Base-by-base conservation (phyloP, 2,888 invertebrate genomes). In the Junonia oenone region DNA sequence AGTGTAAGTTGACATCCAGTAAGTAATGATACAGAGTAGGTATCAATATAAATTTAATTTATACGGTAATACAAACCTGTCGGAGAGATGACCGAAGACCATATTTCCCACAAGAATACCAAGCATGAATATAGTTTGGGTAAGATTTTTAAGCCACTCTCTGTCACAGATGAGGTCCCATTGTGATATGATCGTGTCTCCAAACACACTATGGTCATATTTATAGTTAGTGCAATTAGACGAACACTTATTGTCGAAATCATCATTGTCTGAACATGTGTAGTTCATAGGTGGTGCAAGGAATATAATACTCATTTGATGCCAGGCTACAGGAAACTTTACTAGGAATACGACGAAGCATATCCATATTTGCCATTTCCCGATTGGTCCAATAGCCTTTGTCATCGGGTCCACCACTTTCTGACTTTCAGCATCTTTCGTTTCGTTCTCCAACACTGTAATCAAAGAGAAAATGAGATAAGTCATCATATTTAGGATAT, bases 321-420 rank as follows among this genome's bases (percentile, higher is more conserved):
- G 95, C 95, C 95, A 96, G 0, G 95, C 95, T 0, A 95, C 94
- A 0, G 95, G 95, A 70, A 95, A 94, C 78, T 95, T 95, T 51
- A 94, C 92, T 8, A 95, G 83, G 62, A 94, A 93, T 35, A 95
- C 92, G 0, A 93, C 91, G 46, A 92, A 80, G 64, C 94, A 94
- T 49, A 95, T 91, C 86, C 93, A 91, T 61, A 95, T 89, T 72
- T 96, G 95, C 94, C 95, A 96, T 69, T 91, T 91, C 4, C 95
- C 95, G 55, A 95, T 91, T 27, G 92, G 91, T 0, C 95, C 95
- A 63, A 95, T 94, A 2, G 93, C 92, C 65, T 91, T 92, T 33
- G 94, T 92, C 14, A 95, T 87, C 0, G 93, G 92, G 71, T 95
- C 95, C 53, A 88, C 75, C 59, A 58, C 68, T 67, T 72, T 79